Percentiles rank a stretch among this genome's conserved stretches.
These are phyloP conservation scores for Porites lutea DNA, from an alignment of 64 coral and sea anemone species.

Conservation along the genomic window DNA sequence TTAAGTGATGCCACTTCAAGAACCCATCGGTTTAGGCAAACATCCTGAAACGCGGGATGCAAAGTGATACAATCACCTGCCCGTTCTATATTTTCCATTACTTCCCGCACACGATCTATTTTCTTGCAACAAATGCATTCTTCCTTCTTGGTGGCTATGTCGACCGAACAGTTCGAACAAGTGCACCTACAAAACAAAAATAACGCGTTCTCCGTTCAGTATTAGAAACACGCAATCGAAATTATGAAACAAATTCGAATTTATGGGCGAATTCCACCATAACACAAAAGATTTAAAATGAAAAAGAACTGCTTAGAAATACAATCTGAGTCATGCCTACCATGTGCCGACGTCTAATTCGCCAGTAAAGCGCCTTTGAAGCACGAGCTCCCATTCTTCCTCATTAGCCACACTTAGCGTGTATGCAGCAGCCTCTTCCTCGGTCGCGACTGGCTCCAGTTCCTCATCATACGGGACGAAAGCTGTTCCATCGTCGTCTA, in stretches of 20 bases:
- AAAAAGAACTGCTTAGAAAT: background rate
- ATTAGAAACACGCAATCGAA: no score
- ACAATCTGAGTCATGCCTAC: background rate
- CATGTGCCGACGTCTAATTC: background rate
- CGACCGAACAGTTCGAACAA: background rate
- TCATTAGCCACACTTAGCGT: background rate
- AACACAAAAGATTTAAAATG: background rate
- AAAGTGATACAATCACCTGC: background rate
- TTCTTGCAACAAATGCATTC: constrained; percentile 39
- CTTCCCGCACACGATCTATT: constrained; percentile 3
- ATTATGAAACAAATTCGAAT: no score
- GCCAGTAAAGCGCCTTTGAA: constrained; percentile 8
- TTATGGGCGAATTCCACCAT: background rate
- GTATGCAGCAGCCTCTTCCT: constrained; percentile 10
- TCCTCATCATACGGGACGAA: constrained; percentile 37
- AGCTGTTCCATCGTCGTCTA: background rate
- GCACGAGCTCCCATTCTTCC: background rate
- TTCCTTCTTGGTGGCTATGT: background rate
- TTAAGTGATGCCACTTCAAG: constrained; percentile 10
- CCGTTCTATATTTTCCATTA: background rate
- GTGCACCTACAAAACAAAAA: background rate
- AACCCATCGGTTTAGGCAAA: constrained; percentile 27
- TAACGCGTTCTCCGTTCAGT: no score
- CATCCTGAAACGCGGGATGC: constrained; percentile 25
- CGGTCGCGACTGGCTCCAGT: constrained; percentile 39